phyloP scores from a whole-genome alignment of 2,888 invertebrate species.

The Electrophaes corylata region DNA sequence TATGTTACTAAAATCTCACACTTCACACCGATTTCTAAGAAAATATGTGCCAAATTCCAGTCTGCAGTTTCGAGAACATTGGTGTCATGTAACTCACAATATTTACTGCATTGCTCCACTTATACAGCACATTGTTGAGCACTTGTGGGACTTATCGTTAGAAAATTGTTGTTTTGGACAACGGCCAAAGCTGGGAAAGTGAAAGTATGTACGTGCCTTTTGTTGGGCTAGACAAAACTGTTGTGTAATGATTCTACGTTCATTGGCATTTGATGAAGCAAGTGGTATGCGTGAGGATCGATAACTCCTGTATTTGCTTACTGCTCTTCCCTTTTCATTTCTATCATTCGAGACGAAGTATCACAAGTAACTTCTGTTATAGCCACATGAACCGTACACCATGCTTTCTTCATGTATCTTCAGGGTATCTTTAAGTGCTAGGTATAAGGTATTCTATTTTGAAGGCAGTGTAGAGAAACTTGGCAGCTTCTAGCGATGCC shows the following conservation, averaged over 20 bases:
- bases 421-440: too few species aligned
- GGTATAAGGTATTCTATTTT: too few species aligned
- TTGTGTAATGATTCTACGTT: constrained; percentile 24
- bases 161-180: constrained; percentile 26
- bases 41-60: not conserved
- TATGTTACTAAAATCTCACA: not conserved
- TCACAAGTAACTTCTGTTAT: too few species aligned
- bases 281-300: not conserved
- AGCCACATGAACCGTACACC: too few species aligned
- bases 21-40: constrained; percentile 1
- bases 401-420: too few species aligned
- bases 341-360: too few species aligned
- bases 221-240: constrained; percentile 24
- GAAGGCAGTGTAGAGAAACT: too few species aligned
- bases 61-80: not conserved
- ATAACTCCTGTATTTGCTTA: not conserved
- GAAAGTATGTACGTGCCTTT: constrained; percentile 31
- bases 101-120: constrained; percentile 14
- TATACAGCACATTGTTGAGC: constrained; percentile 6
- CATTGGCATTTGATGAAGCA: constrained; percentile 9
- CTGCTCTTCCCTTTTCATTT: not conserved
- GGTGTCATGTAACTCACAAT: constrained; percentile 7
- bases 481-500: too few species aligned
- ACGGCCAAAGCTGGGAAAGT: constrained; percentile 31
- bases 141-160: constrained; percentile 11